Conservation (phyloP, 2,113 vertebrate genomes). For the Heterochromis multidens region DNA sequence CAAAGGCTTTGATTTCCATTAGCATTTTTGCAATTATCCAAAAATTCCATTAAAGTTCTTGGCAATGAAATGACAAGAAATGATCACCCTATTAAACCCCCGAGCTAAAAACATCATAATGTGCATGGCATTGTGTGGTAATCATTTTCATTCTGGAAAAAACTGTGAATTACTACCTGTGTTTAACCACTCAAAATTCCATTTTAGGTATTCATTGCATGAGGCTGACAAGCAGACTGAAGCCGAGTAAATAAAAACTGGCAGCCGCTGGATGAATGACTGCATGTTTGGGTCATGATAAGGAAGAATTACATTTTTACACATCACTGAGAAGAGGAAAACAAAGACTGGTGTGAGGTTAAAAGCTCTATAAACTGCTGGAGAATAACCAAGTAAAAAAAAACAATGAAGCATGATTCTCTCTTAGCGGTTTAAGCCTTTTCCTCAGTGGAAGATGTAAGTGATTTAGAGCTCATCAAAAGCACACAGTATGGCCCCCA, state of each 20-base stretch:
- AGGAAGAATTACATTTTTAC: constrained; percentile 68
- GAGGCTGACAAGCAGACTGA: constrained; percentile 55
- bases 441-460: constrained; percentile 54
- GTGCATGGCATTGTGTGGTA: constrained; percentile 36
- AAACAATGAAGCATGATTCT: constrained; percentile 35
- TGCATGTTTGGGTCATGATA: constrained; percentile 63
- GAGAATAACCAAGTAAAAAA: constrained; percentile 32
- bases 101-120: constrained; percentile 43
- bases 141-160: constrained; percentile 38
- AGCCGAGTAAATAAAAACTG: constrained; percentile 66
- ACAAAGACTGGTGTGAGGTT: constrained; percentile 54
- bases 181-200: constrained; percentile 57
- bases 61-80: constrained; percentile 64
- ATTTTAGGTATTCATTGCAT: constrained; percentile 59
- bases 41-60: constrained; percentile 65
- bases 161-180: constrained; percentile 54
- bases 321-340: constrained; percentile 62
- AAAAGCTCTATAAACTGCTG: constrained; percentile 62
- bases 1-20: constrained; percentile 56
- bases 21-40: constrained; percentile 64
- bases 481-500: constrained; percentile 52
- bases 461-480: constrained; percentile 67
- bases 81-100: constrained; percentile 54
- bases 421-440: constrained; percentile 29
- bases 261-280: constrained; percentile 59